Conservation (phyloP, 2,797 vertebrate species). For the Gymnoscopelus braueri region DNA sequence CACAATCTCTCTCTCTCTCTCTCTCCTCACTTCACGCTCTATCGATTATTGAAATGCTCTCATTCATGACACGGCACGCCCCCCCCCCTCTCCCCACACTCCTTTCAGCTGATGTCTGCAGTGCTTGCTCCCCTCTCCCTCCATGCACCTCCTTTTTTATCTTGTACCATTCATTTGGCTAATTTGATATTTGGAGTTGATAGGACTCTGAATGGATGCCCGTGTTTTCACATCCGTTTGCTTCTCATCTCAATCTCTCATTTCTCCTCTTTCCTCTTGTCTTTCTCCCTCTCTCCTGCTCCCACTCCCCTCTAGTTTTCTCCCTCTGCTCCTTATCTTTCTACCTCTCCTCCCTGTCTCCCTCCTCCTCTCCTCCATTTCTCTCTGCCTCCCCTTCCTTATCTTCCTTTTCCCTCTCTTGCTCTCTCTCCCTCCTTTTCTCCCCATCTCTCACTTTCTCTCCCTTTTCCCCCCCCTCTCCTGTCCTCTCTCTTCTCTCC, state of each 20-base stretch:
- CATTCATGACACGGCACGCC: slow-evolving; percentile 49
- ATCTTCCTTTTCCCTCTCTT: slow-evolving; percentile 28
- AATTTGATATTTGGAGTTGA: slow-evolving; percentile 83
- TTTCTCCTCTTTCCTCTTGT: slow-evolving; percentile 25
- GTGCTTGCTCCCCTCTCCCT: slow-evolving; percentile 39
- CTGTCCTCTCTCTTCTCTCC: slow-evolving; percentile 37
- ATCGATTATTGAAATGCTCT: slow-evolving; percentile 80
- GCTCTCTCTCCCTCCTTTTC: slow-evolving; percentile 24
- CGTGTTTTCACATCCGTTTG: slow-evolving; percentile 67
- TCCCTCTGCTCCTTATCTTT: slow-evolving; percentile 1
- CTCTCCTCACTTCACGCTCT: slow-evolving; percentile 64
- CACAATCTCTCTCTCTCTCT: slow-evolving; percentile 13
- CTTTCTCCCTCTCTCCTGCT: neutral
- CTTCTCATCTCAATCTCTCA: slow-evolving; percentile 66
- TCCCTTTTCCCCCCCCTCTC: slow-evolving; percentile 29
- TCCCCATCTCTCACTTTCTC: slow-evolving; percentile 7
- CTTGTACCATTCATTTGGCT: slow-evolving; percentile 80
- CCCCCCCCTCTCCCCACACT: slow-evolving; percentile 23
- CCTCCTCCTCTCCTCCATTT: slow-evolving; percentile 26
- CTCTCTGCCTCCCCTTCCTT: slow-evolving; percentile 11
- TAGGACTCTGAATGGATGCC: slow-evolving; percentile 69
- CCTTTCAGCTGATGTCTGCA: slow-evolving; percentile 60
- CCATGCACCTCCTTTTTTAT: slow-evolving; percentile 68
- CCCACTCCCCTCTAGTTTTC: slow-evolving; percentile 1
- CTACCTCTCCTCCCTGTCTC: slow-evolving; percentile 37